phyloP scores from a whole-genome alignment of 2,113 vertebrate genomes.

The Haemorhous mexicanus region DNA sequence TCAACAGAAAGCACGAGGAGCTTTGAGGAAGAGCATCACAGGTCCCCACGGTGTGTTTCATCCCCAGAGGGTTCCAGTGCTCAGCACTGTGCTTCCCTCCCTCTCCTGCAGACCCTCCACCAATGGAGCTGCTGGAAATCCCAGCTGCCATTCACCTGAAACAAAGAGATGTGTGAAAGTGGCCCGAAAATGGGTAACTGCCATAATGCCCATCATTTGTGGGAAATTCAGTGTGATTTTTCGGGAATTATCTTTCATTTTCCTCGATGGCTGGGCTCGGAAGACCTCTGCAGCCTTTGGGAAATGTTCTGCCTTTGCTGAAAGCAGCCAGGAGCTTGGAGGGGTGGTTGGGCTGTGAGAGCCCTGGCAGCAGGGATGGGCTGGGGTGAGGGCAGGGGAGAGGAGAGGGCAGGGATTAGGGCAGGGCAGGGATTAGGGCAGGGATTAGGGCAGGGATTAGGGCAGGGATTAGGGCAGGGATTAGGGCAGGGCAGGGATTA shows the following conservation, averaged over 20 bases:
- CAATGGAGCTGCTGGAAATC: neutral
- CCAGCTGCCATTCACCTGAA: neutral
- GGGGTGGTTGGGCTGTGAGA: rapidly evolving
- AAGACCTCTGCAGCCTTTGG: neutral
- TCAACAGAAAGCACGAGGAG: neutral
- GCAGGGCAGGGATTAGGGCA: no score
- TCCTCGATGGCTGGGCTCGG: neutral
- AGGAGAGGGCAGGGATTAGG: no score
- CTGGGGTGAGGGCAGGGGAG: rapidly evolving
- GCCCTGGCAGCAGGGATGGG: neutral
- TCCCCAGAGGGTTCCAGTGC: neutral
- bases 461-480: no score
- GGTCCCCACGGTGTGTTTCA: neutral
- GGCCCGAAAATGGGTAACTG: neutral
- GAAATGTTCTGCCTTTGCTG: neutral
- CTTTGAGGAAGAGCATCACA: neutral
- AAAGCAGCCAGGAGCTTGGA: rapidly evolving
- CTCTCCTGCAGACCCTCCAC: neutral
- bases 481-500: no score
- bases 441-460: no score
- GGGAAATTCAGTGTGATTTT: neutral
- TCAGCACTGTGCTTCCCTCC: neutral
- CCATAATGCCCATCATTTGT: neutral
- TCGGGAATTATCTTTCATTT: neutral
- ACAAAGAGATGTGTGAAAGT: neutral